Evolutionary conservation across 2,797 vertebrate genomes (phyloP), one percentile per base, ranked within the genome.

Genomic region (Phalanger gymnotis): DNA sequence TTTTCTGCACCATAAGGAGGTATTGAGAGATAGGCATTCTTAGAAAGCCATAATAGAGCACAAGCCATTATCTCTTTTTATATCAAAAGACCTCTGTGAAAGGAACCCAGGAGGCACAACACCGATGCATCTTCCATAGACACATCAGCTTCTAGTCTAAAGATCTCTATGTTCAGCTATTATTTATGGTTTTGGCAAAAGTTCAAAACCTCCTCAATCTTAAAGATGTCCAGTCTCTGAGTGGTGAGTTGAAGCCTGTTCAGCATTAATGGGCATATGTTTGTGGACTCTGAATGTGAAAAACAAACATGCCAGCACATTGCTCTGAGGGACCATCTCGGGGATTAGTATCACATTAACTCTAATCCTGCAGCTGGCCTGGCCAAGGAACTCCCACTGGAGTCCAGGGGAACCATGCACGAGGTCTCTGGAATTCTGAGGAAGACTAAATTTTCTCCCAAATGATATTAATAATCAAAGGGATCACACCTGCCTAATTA

Each of bases 331-430:
- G 90, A 93, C 91, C 4, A 2, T 54, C 93, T 58, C 92, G 31
- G 90, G 95, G 95, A 96, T 98, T 98, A 98, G 97, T 94, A 94
- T 97, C 97, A 97, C 95, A 97, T 97, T 96, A 95, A 97, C 89
- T 92, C 92, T 97, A 98, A 98, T 96, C 96, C 96, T 95, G 93
- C 97, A 97, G 96, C 96, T 96, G 97, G 96, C 52, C 91, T 92
- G 40, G 91, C 91, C 95, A 95, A 95, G 97, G 94, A 97, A 96
- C 97, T 97, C 94, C 96, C 95, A 94, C 91, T 93, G 56, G 96
- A 94, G 19, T 92, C 95, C 96, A 92, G 92, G 55, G 73, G 40
- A 87, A 87, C 22, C 73, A 87, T 87, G 73, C 22, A 47, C 47
- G 73, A 81, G 40, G 40, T 87, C 92, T 93, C 73, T 11, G 51